Conservation (phyloP, 92 coral and sea anemone species). For the Porites divaricata region DNA sequence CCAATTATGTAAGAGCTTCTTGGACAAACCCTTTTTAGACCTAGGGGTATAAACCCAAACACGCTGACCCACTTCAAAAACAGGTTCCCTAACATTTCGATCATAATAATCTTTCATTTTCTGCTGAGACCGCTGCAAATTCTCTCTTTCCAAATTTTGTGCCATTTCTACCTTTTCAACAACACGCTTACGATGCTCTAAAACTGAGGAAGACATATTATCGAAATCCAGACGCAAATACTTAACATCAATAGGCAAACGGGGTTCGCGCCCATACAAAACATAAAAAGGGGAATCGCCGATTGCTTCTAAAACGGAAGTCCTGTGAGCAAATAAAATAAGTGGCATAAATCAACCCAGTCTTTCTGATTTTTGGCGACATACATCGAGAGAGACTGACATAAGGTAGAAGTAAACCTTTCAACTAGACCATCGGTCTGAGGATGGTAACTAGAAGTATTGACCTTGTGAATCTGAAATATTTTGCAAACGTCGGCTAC, state of each 20-base stretch:
- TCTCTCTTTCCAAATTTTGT: too few relatives aligned
- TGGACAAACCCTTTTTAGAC: conserved; percentile 20
- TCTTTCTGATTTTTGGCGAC: conserved; percentile 33
- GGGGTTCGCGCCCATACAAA: conserved; percentile 50
- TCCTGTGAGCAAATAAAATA: conserved; percentile 43
- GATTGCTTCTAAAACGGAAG: conserved; percentile 28
- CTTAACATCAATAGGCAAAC: conserved; percentile 37
- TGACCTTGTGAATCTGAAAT: too few relatives aligned
- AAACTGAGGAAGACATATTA: conserved; percentile 34
- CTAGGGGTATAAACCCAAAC: conserved; percentile 45
- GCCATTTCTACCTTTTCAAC: too few relatives aligned
- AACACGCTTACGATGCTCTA: conserved; percentile 42
- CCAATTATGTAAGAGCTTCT: background rate
- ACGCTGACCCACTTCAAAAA: conserved; percentile 39
- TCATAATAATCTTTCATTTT: conserved; percentile 57
- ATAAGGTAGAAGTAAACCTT: too few relatives aligned
- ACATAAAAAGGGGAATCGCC: conserved; percentile 53
- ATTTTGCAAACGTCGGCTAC: too few relatives aligned
- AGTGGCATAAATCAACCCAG: conserved; percentile 26
- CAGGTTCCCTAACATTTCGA: background rate
- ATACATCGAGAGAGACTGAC: too few relatives aligned
- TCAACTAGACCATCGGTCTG: too few relatives aligned
- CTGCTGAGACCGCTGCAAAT: conserved; percentile 57
- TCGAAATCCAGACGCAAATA: conserved; percentile 21
- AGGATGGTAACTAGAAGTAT: too few relatives aligned